A percentile compares a stretch with the other conserved stretches of the same genome.
These are phyloP conservation scores for Chitala chitala DNA, from an alignment of 2,113 vertebrate genomes.

Conservation along the genomic window DNA sequence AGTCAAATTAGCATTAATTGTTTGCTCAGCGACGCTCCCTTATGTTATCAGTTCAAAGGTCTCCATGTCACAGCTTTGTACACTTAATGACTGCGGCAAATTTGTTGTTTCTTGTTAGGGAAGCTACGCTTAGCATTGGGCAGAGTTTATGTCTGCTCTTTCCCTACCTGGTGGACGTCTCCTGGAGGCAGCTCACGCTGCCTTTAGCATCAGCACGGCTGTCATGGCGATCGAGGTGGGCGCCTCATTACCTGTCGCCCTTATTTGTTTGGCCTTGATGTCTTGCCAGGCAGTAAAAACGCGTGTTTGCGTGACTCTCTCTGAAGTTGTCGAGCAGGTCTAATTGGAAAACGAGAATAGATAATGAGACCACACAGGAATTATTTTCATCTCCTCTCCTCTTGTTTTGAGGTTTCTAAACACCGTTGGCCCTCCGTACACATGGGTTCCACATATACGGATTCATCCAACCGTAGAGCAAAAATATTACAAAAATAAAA, in stretches of 20 bases:
- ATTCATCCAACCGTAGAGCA: no score
- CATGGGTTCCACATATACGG: no score
- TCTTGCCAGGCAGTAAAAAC: slow-evolving; percentile 21
- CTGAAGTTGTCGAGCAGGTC: slow-evolving; percentile 23
- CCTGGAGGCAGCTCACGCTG: neutral
- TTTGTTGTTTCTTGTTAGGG: no score
- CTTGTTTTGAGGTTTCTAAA: slow-evolving; percentile 30
- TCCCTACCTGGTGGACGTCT: slow-evolving; percentile 27
- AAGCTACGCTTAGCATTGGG: no score
- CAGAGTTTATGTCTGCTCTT: neutral
- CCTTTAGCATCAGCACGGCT: slow-evolving; percentile 34
- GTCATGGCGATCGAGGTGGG: slow-evolving; percentile 36
- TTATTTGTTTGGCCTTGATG: slow-evolving; percentile 39
- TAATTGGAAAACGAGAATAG: slow-evolving; percentile 33
- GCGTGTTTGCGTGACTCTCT: slow-evolving; percentile 26
- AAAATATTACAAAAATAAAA: no score
- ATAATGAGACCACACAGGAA: slow-evolving; percentile 38
- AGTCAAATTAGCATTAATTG: no score
- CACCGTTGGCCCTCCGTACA: slow-evolving; percentile 17
- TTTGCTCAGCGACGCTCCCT: no score
- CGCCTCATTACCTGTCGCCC: slow-evolving; percentile 42
- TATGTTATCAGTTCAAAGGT: no score
- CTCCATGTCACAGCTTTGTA: no score
- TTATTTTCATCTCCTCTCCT: slow-evolving; percentile 17
- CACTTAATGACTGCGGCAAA: neutral